A percentile compares a stretch with the other conserved stretches of the same genome.
Evolutionary conservation across 2,113 vertebrate species (phyloP).

Genomic region (Aphelocoma coerulescens): DNA sequence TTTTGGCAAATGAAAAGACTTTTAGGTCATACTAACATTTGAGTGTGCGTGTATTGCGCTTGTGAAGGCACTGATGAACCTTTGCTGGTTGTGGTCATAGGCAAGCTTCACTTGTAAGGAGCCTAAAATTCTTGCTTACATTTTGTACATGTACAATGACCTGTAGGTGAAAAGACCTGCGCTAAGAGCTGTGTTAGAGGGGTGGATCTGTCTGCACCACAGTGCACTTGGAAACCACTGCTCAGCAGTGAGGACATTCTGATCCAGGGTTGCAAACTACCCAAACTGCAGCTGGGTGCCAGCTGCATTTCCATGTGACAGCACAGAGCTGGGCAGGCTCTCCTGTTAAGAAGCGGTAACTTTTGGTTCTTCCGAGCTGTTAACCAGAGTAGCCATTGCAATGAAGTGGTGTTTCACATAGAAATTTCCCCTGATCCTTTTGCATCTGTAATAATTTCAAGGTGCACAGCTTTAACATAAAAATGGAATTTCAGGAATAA

Average conservation of each 20-base stretch:
- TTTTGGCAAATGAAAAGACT: not conserved
- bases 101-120: not conserved
- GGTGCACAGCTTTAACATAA: not conserved
- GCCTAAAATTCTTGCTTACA: not conserved
- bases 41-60: accelerated
- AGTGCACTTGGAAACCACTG: not conserved
- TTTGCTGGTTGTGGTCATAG: not conserved
- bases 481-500: not conserved
- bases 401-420: not conserved
- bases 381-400: not conserved
- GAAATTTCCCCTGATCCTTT: not conserved
- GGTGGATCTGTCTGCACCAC: not conserved
- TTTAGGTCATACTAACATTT: not conserved
- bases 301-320: not conserved
- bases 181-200: not conserved
- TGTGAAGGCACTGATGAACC: not conserved
- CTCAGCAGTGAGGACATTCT: not conserved
- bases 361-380: not conserved
- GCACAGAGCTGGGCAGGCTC: not conserved
- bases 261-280: not conserved
- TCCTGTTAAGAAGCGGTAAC: not conserved
- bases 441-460: not conserved
- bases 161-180: not conserved
- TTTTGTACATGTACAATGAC: not conserved
- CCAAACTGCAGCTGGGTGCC: not conserved